These are phyloP conservation scores for Salarias fasciatus DNA, from an alignment of 2,797 vertebrate genomes.

Conservation along the genomic window DNA sequence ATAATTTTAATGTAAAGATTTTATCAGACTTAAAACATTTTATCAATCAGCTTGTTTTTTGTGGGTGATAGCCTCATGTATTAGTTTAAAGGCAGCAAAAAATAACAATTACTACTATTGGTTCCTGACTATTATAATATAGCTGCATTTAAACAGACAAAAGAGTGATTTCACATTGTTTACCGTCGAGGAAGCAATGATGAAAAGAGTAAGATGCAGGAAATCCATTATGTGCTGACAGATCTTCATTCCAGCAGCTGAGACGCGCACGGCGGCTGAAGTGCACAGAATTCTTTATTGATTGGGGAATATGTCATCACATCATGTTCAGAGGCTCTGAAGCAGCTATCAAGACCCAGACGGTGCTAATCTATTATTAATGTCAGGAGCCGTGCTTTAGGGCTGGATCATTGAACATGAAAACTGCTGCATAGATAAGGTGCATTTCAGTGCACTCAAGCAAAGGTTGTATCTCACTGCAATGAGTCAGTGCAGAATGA, in stretches of 20 bases:
- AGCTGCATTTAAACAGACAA: too few species aligned
- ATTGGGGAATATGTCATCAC: constrained; percentile 61
- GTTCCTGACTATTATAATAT: too few species aligned
- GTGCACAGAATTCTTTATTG: constrained; percentile 47
- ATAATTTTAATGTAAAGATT: neutral
- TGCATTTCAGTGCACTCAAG: constrained; percentile 24
- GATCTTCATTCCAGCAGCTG: constrained; percentile 27
- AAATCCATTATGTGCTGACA: constrained; percentile 45
- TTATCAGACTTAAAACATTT: too few species aligned
- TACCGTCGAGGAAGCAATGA: too few species aligned
- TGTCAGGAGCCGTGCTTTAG: constrained; percentile 45
- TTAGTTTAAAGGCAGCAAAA: too few species aligned
- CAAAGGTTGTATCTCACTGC: constrained; percentile 8
- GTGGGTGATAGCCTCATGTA: too few species aligned
- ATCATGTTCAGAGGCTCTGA: constrained; percentile 64
- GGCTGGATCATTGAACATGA: constrained; percentile 63
- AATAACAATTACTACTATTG: too few species aligned
- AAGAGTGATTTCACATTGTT: too few species aligned
- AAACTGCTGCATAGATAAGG: constrained; percentile 33
- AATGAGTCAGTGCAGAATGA: constrained; percentile 9
- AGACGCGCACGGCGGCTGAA: constrained; percentile 13
- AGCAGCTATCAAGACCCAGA: constrained; percentile 60
- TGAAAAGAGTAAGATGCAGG: constrained; percentile 10
- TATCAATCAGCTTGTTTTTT: too few species aligned
- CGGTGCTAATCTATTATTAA: constrained; percentile 73